Percentiles rank a stretch among this genome's conserved stretches.
Conservation (phyloP, 2,797 vertebrate species). For the Acrossocheilus wenchowensis region DNA sequence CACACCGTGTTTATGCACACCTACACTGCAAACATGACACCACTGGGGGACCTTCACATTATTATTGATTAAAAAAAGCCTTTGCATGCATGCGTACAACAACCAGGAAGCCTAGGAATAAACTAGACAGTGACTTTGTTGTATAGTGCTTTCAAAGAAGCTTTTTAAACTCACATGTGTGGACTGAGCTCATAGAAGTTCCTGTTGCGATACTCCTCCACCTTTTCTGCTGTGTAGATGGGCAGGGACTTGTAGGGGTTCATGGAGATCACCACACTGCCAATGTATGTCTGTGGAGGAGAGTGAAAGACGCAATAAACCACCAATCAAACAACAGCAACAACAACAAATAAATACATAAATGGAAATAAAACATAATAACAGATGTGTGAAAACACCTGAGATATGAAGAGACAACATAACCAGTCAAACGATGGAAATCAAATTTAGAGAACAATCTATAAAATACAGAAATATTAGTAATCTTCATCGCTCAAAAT, state of each 20-base stretch:
- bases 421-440: not conserved
- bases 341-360: not conserved
- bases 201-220: constrained; percentile 98
- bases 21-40: constrained; percentile 15
- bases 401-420: not conserved
- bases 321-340: not conserved
- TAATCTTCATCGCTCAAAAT: not conserved
- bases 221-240: constrained; percentile 96
- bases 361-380: not conserved
- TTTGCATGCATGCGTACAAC: not conserved
- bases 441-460: not conserved
- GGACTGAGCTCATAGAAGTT: constrained; percentile 99
- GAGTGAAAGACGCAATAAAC: not conserved
- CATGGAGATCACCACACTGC: constrained; percentile 97
- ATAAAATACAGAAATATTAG: not conserved
- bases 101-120: not conserved
- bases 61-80: constrained; percentile 8
- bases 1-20: not conserved
- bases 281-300: constrained; percentile 91
- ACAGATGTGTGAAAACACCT: not conserved
- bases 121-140: not conserved
- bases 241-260: constrained; percentile 93
- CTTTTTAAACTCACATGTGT: constrained; percentile 91
- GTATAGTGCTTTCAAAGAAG: not conserved
- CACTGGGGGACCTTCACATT: not conserved